Conservation (phyloP, 1,140 invertebrate species). For the Acromyrmex echinatior region DNA sequence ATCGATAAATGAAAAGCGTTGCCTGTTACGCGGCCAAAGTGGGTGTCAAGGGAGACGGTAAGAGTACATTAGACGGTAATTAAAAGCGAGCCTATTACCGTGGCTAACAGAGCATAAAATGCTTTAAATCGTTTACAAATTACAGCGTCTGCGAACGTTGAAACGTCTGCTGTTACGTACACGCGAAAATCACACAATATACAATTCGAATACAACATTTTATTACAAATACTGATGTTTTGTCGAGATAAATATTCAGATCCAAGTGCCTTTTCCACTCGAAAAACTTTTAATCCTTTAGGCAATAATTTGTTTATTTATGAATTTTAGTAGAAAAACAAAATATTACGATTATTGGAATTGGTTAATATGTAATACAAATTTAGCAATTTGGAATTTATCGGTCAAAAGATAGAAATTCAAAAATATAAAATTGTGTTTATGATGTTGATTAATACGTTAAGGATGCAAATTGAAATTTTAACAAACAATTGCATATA, state of each 20-base stretch:
- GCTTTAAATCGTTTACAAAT: constrained; percentile 71
- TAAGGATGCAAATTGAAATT: not conserved
- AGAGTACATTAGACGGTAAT: constrained; percentile 63
- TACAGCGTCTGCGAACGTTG: constrained; percentile 47
- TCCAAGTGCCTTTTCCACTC: not conserved
- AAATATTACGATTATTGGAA: not conserved
- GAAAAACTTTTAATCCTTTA: constrained; percentile 4
- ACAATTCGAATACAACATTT: not conserved
- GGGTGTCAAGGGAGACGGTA: constrained; percentile 47
- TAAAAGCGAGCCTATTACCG: constrained; percentile 69
- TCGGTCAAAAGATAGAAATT: not conserved
- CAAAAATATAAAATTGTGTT: not conserved
- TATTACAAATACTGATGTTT: not conserved
- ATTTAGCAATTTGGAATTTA: constrained; percentile 4
- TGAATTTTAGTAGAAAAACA: not conserved
- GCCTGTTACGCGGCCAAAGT: constrained; percentile 12
- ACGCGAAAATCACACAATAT: not conserved
- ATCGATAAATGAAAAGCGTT: constrained; percentile 47
- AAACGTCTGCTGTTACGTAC: constrained; percentile 59
- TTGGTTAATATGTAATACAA: not conserved
- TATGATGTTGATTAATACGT: not conserved
- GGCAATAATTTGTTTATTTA: constrained; percentile 17
- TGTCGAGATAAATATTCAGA: not conserved
- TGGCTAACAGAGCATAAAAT: constrained; percentile 34
- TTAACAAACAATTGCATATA: not conserved